A percentile compares a stretch with the other conserved stretches of the same genome.
Conservation (phyloP, 2,888 invertebrate genomes). For the Chrysolina haemoptera region DNA sequence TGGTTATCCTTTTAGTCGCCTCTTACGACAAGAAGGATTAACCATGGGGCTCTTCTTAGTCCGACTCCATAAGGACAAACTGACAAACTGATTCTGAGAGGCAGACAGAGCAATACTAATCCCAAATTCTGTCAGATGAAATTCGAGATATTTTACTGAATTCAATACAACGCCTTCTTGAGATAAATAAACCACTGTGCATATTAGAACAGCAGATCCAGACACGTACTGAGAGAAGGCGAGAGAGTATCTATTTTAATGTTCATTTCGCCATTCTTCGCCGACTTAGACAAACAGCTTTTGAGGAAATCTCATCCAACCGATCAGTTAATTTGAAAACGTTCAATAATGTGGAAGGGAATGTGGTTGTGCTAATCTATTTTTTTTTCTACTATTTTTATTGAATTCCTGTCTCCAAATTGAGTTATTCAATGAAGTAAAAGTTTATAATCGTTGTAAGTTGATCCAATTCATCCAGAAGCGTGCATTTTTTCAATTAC, state of each 20-base stretch:
- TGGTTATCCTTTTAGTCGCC: no score
- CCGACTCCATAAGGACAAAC: no score
- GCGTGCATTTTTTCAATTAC: no score
- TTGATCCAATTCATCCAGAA: no score
- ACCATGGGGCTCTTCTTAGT: no score
- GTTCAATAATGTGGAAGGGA: not conserved
- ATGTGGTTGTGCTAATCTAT: not conserved
- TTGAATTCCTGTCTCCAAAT: not conserved
- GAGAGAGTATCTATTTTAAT: not conserved
- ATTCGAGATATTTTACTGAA: not conserved
- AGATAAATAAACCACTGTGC: not conserved
- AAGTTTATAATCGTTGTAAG: not conserved
- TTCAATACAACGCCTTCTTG: not conserved
- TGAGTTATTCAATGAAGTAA: not conserved
- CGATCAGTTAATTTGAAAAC: not conserved
- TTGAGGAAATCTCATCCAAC: not conserved
- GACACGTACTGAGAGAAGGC: not conserved
- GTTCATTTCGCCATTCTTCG: not conserved
- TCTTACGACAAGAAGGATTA: no score
- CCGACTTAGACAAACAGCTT: not conserved
- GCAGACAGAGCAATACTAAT: no score
- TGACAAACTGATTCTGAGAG: not conserved
- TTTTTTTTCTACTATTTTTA: not conserved
- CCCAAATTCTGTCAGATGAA: not conserved
- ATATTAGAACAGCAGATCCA: not conserved